Percentiles rank a stretch among this genome's conserved stretches.
Evolutionary conservation across 1,140 invertebrate species (phyloP).

Genomic region (Magallana gigas): DNA sequence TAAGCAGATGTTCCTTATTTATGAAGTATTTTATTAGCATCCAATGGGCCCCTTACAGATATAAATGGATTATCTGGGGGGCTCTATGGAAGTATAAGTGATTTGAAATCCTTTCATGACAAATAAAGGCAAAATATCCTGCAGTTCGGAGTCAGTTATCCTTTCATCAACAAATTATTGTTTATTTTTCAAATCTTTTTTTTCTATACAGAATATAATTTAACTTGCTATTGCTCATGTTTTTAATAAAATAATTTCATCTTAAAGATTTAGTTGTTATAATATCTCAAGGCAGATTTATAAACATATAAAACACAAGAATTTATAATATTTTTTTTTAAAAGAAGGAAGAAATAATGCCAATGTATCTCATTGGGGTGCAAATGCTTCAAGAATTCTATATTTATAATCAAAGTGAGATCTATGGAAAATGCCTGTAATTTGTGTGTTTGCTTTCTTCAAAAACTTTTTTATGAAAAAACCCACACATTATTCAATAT

Average conservation of each 20-base stretch:
- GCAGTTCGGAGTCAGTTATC: neutral
- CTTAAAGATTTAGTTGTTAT: neutral
- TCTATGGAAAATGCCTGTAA: too few relatives aligned
- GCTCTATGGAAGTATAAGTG: neutral
- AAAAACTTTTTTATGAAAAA: too few relatives aligned
- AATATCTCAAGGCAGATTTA: neutral
- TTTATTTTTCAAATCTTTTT: neutral
- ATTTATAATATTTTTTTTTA: too few relatives aligned
- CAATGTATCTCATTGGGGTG: too few relatives aligned
- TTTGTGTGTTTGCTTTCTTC: too few relatives aligned
- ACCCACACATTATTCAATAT: too few relatives aligned
- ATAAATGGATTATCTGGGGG: neutral
- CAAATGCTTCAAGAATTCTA: too few relatives aligned
- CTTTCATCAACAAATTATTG: neutral
- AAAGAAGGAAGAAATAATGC: too few relatives aligned
- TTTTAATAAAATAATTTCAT: neutral
- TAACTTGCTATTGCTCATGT: neutral
- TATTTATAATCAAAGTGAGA: too few relatives aligned
- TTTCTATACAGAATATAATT: neutral
- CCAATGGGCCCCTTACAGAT: neutral
- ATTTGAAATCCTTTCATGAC: neutral
- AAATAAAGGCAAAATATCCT: neutral
- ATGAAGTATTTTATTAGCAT: neutral
- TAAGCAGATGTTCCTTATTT: slow-evolving; percentile 10
- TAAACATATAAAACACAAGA: too few relatives aligned